Percentiles rank a stretch among this genome's conserved stretches.
Conservation (phyloP, 2,888 invertebrate species). For the Trachelus stipa region DNA sequence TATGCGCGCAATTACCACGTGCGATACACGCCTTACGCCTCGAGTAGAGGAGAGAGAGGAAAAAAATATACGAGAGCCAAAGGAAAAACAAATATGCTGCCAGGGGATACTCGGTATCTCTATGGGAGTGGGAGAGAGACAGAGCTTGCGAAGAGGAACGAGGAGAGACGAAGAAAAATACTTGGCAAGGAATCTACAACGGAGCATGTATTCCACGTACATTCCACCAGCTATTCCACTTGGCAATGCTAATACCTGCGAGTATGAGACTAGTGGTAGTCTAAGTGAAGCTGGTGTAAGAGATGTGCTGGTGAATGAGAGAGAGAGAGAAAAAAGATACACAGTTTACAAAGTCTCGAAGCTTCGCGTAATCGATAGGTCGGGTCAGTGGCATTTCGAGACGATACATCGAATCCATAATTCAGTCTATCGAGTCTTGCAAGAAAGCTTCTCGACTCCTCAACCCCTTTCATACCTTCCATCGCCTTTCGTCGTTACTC, state of each 20-base stretch:
- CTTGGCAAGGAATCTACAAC: constrained; percentile 23
- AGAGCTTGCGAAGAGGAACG: constrained; percentile 6
- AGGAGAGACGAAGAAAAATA: constrained; percentile 12
- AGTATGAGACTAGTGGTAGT: neutral
- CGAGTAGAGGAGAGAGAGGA: constrained; percentile 16
- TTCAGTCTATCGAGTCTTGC: neutral
- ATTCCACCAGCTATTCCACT: neutral
- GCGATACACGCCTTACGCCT: constrained; percentile 8
- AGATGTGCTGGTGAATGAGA: constrained; percentile 13
- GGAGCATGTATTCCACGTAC: constrained; percentile 1
- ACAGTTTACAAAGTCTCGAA: constrained; percentile 13
- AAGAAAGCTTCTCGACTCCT: too few relatives aligned
- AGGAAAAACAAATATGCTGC: neutral
- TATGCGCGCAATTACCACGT: constrained; percentile 57
- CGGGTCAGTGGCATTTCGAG: constrained; percentile 29
- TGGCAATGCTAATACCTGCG: neutral
- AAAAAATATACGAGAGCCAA: neutral
- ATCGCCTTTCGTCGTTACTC: too few relatives aligned
- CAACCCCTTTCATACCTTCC: too few relatives aligned
- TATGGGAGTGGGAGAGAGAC: neutral
- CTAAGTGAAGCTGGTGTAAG: constrained; percentile 1
- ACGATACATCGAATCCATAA: constrained; percentile 8
- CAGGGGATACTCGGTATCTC: neutral
- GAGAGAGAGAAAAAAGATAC: neutral
- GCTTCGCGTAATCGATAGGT: constrained; percentile 18